Evolutionary conservation across 2,888 invertebrate species (phyloP).

Genomic region (Acronicta psi): DNA sequence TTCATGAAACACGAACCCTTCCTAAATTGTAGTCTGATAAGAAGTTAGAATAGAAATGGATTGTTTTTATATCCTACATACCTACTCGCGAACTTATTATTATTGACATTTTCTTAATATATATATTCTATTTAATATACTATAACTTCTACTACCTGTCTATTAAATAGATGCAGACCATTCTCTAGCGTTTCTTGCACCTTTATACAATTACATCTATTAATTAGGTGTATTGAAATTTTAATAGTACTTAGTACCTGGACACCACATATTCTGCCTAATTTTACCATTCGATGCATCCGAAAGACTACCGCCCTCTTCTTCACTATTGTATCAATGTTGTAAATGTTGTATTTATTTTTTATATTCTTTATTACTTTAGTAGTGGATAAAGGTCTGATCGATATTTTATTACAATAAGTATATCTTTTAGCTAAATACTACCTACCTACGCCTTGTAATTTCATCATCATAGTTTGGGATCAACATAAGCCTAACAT

Average conservation of each 20-base stretch:
- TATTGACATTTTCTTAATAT: constrained; percentile 50
- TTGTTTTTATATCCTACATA: too few species aligned
- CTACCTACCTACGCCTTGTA: constrained; percentile 36
- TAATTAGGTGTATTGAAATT: constrained; percentile 54
- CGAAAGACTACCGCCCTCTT: constrained; percentile 86
- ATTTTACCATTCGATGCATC: constrained; percentile 80
- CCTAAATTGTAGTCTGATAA: constrained; percentile 19
- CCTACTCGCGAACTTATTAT: constrained; percentile 30
- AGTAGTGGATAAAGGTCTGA: constrained; percentile 62
- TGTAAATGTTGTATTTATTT: constrained; percentile 71
- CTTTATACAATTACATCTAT: constrained; percentile 65
- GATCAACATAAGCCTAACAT: background rate
- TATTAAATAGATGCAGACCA: constrained; percentile 68
- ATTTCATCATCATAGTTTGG: constrained; percentile 31
- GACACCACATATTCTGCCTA: constrained; percentile 57
- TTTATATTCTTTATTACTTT: constrained; percentile 50
- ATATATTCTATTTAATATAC: constrained; percentile 59
- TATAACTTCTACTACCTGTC: constrained; percentile 54
- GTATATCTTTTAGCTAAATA: constrained; percentile 36
- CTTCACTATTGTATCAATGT: constrained; percentile 89
- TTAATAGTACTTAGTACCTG: constrained; percentile 56
- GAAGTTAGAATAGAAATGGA: constrained; percentile 49
- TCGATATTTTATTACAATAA: constrained; percentile 43
- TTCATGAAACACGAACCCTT: constrained; percentile 8
- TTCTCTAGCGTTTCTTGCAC: constrained; percentile 76